These are phyloP conservation scores for Portevinia maculata DNA, from an alignment of 2,888 invertebrate species.

Conservation along the genomic window DNA sequence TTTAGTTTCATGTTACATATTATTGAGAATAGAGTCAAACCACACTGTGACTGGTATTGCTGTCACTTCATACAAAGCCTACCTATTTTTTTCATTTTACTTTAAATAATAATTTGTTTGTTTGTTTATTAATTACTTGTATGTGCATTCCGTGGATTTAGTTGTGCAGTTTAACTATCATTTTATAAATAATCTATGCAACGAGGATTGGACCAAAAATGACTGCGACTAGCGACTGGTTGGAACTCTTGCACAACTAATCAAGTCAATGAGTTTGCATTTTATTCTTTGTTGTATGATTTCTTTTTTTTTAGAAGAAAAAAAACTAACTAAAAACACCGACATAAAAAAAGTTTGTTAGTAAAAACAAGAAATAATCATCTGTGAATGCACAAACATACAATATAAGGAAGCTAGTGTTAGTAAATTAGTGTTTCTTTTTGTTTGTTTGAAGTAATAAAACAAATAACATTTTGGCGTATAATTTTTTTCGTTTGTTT, in stretches of 20 bases:
- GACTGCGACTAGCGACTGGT: slow-evolving; percentile 57
- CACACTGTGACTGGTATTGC: no score
- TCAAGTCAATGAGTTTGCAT: slow-evolving; percentile 38
- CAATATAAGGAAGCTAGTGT: slow-evolving; percentile 39
- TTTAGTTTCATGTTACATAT: no score
- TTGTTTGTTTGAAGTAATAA: slow-evolving; percentile 24
- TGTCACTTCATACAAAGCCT: no score
- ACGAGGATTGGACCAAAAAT: slow-evolving; percentile 73
- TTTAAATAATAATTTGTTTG: no score
- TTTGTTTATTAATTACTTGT: no score
- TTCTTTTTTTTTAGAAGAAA: slow-evolving; percentile 16
- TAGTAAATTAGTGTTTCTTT: slow-evolving; percentile 27
- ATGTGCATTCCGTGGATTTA: no score
- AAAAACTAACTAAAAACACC: slow-evolving; percentile 50
- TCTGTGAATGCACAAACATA: slow-evolving; percentile 48
- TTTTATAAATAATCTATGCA: slow-evolving; percentile 44
- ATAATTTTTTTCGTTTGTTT: slow-evolving; percentile 12
- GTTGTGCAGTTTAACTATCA: slow-evolving; percentile 9
- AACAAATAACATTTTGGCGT: slow-evolving; percentile 23
- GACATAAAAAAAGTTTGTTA: slow-evolving; percentile 61
- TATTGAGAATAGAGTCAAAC: no score
- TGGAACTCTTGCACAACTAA: slow-evolving; percentile 24
- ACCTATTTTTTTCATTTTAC: no score
- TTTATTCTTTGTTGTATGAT: slow-evolving; percentile 24
- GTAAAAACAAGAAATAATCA: slow-evolving; percentile 18